Evolutionary conservation across 2,113 vertebrate species (phyloP), one percentile per base, ranked within the genome.

Genomic region (Athene cunicularia): DNA sequence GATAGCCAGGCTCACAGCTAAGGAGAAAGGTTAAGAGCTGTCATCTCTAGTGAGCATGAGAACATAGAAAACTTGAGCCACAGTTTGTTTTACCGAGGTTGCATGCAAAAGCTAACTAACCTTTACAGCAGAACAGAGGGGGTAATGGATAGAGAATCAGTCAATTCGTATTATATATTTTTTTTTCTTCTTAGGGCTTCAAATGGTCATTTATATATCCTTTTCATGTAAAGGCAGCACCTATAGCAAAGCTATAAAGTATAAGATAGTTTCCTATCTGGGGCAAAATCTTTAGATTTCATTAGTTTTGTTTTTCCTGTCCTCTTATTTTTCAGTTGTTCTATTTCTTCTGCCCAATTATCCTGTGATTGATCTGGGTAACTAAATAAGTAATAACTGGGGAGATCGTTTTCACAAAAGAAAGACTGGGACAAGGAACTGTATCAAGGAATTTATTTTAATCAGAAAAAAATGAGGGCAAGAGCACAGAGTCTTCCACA

Each of bases 321-420:
- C 11, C 2, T 88, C 70, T 85, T 79, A 76, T 93, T 95, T 95
- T 96, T 94, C 9, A 91, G 89, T 84, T 74, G 41, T 74, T 88
- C 75, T 93, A 28, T 64, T 95, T 89, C 62, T 87, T 68, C 73
- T 89, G 37, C 32, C 35, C 85, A 80, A 4, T 71, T 68, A 88
- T 74, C 8, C 21, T 84, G 52, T 45, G 80, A 92, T 0, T 89
- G 79, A 95, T 85, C 56, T 53, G 35, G 55, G 88, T 84, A 74
- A 79, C 68, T 43, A 58, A 70, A 49, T n/a, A 33, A 90, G 58
- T 64, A 93, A 84, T 63, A 87, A 83, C 28, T 37, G 30, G 23
- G 28, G 14, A 67, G 43, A 86, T 33, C 12, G 2, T 67, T 83
- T 43, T 70, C 76, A 79, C 72, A 88, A 28, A 8, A 14, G 59